These are phyloP conservation scores for Drosophila neutralis DNA, from an alignment of 2,888 invertebrate species.

Conservation along the genomic window DNA sequence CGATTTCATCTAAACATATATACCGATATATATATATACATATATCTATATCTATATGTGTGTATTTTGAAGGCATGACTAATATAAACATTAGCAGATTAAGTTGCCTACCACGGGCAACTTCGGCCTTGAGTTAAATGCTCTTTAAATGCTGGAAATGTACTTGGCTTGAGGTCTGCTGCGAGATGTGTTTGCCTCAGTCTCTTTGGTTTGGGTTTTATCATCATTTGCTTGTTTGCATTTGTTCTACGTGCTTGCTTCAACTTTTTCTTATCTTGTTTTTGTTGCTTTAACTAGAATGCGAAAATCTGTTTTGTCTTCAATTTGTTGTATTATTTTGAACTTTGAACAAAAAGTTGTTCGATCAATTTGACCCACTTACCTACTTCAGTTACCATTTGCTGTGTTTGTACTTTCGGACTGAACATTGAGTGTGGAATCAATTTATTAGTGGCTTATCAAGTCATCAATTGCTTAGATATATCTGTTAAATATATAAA, in stretches of 20 bases:
- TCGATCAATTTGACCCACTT: not conserved
- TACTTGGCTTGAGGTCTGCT: not conserved
- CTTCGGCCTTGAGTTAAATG: conserved; percentile 20
- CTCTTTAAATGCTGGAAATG: conserved; percentile 4
- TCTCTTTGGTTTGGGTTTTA: not conserved
- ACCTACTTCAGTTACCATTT: not conserved
- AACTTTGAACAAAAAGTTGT: not conserved
- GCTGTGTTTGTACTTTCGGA: not conserved
- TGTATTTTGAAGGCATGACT: conserved; percentile 24
- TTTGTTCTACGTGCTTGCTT: not conserved
- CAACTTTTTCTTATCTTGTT: conserved; percentile 4
- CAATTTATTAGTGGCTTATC: not conserved
- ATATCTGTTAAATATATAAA: not conserved
- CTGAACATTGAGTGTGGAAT: not conserved
- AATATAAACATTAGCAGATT: conserved; percentile 43
- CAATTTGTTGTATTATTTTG: not conserved
- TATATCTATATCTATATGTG: not conserved
- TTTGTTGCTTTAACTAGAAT: not conserved
- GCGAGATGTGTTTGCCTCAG: not conserved
- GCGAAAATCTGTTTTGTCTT: not conserved
- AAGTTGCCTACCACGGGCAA: not conserved
- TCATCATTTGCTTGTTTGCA: conserved; percentile 1
- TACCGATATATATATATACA: not conserved
- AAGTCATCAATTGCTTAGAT: not conserved
- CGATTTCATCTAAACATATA: conserved; percentile 40